phyloP scores from a whole-genome alignment of 2,797 vertebrate genomes.

The Sebastes miniatus region DNA sequence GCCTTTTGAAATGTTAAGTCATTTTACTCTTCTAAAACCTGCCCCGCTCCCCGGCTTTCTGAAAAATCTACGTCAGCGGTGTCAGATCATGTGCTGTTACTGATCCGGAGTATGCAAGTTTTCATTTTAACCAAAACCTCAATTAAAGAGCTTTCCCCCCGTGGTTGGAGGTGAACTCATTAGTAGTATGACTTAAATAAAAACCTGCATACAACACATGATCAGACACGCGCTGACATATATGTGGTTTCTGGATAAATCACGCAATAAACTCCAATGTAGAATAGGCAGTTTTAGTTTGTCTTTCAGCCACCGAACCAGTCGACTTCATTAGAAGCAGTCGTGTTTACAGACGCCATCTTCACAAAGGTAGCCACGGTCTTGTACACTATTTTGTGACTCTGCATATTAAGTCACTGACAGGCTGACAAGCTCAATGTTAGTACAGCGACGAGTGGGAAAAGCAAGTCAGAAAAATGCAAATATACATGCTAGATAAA shows the following conservation, averaged over 20 bases:
- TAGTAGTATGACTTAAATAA: not conserved
- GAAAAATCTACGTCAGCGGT: not conserved
- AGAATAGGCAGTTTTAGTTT: slow-evolving; percentile 23
- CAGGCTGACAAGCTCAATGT: slow-evolving; percentile 37
- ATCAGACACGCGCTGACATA: slow-evolving; percentile 1
- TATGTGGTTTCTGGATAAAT: slow-evolving; percentile 27
- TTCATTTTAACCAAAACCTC: slow-evolving; percentile 3
- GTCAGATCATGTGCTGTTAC: slow-evolving; percentile 12
- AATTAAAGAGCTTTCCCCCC: not conserved
- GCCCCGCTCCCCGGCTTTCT: slow-evolving; percentile 2
- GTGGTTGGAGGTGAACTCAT: not conserved
- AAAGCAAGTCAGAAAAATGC: slow-evolving; percentile 52
- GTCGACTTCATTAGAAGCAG: slow-evolving; percentile 40
- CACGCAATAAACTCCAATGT: slow-evolving; percentile 11
- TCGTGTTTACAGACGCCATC: slow-evolving; percentile 28
- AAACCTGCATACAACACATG: not conserved
- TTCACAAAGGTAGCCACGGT: slow-evolving; percentile 21
- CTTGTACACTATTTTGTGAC: slow-evolving; percentile 37
- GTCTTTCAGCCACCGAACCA: slow-evolving; percentile 6
- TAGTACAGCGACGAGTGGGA: slow-evolving; percentile 41
- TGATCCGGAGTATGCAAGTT: slow-evolving; percentile 9
- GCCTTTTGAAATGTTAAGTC: slow-evolving; percentile 57
- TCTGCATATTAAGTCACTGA: slow-evolving; percentile 28
- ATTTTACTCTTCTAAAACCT: slow-evolving; percentile 21
- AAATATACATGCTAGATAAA: slow-evolving; percentile 67